Evolutionary conservation across 2,888 invertebrate species (phyloP).

Genomic region (Erebia ligea): DNA sequence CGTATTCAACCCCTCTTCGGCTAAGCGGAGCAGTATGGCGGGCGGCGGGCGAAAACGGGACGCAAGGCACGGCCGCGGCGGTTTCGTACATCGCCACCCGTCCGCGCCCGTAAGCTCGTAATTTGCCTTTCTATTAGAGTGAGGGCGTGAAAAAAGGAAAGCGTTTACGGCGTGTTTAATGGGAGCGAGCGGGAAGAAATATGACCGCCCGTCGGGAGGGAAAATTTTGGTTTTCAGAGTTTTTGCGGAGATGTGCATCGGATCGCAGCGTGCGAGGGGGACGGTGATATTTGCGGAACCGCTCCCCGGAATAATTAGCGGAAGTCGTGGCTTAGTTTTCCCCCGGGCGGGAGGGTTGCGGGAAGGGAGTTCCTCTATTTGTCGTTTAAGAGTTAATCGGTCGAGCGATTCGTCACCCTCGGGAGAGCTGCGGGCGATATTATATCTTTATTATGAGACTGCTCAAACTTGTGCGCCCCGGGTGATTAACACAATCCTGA

Average conservation of each 20-base stretch:
- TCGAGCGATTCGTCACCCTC: slow-evolving; percentile 81
- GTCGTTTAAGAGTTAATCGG: slow-evolving; percentile 84
- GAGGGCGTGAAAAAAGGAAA: slow-evolving; percentile 84
- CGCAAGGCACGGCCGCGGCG: slow-evolving; percentile 66
- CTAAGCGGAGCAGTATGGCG: slow-evolving; percentile 64
- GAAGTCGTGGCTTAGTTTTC: slow-evolving; percentile 82
- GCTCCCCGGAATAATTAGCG: slow-evolving; percentile 80
- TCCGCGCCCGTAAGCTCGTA: slow-evolving; percentile 83
- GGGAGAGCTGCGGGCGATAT: slow-evolving; percentile 74
- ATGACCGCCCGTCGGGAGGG: slow-evolving; percentile 80
- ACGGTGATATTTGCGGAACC: slow-evolving; percentile 69
- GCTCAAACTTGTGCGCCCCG: slow-evolving; percentile 60
- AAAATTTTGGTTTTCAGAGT: slow-evolving; percentile 82
- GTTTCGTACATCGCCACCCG: slow-evolving; percentile 83
- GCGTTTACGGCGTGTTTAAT: slow-evolving; percentile 83
- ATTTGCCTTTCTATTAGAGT: slow-evolving; percentile 84
- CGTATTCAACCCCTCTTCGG: slow-evolving; percentile 73
- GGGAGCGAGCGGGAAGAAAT: slow-evolving; percentile 83
- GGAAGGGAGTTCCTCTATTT: slow-evolving; percentile 81
- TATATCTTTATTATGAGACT: slow-evolving; percentile 80
- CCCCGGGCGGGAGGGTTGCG: slow-evolving; percentile 70
- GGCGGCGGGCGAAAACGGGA: slow-evolving; percentile 65
- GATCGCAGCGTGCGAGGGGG: slow-evolving; percentile 72
- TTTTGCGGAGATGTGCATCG: slow-evolving; percentile 82
- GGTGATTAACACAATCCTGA: slow-evolving; percentile 75